Conservation (phyloP, 2,888 invertebrate genomes). For the Diadegma fenestrale region DNA sequence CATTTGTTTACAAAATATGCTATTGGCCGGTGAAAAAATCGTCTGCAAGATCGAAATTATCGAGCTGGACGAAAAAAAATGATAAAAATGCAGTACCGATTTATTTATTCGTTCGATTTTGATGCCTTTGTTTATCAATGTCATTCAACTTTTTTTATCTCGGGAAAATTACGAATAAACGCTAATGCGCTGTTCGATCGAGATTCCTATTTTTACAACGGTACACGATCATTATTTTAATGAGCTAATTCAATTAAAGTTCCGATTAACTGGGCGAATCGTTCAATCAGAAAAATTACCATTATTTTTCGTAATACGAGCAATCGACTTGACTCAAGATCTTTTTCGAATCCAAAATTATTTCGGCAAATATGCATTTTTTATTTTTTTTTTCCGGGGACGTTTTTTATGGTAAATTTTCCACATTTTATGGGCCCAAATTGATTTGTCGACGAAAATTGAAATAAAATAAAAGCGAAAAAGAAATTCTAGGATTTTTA, state of each 20-base stretch:
- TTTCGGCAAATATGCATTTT: too few relatives aligned
- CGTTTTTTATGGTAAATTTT: too few relatives aligned
- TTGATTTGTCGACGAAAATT: too few relatives aligned
- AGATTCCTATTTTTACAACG: neutral
- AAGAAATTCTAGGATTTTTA: neutral
- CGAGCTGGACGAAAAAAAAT: too few relatives aligned
- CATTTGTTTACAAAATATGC: too few relatives aligned
- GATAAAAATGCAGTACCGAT: neutral
- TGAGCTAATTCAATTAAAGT: neutral
- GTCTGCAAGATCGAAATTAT: too few relatives aligned
- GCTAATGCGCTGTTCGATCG: slow-evolving; percentile 5
- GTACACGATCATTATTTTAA: neutral
- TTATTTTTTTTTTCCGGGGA: too few relatives aligned
- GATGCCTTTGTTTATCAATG: slow-evolving; percentile 37
- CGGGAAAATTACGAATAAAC: neutral
- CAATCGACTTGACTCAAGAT: neutral
- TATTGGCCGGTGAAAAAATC: too few relatives aligned
- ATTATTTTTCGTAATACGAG: neutral
- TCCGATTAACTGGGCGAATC: neutral
- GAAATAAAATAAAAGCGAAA: too few relatives aligned
- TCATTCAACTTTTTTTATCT: slow-evolving; percentile 48
- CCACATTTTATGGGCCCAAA: too few relatives aligned
- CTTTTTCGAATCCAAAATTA: too few relatives aligned
- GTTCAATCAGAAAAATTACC: neutral
- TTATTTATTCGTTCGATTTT: neutral